Base-by-base conservation (phyloP, 2,113 vertebrate genomes). In the Lepus timidus region DNA sequence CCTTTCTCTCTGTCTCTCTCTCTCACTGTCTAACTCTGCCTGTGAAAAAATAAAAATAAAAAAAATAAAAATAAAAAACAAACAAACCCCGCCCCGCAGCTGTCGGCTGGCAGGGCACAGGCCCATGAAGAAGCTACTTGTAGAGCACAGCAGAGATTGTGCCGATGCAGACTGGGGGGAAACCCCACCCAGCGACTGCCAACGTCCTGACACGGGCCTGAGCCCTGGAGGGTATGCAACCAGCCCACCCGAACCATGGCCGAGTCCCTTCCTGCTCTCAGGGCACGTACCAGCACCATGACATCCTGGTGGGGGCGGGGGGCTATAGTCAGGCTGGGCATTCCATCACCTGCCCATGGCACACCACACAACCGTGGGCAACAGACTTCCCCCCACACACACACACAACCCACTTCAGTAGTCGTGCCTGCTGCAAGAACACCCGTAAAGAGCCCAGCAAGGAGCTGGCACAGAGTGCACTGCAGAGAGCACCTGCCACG, bases 291-390 rank as follows among this genome's bases (percentile, higher is more conserved):
- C 3, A 75, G 36, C 25, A 61, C 10, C 19, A 2, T 1, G 51
- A 12, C 0, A 4, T 62, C 27, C 49, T 27, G n/a, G 4, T 3
- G 22, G 75, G 39, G 13, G 3, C 25, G 27, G 2, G 0, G 33
- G 52, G 86, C 25, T 64, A 44, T 58, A 55, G 62, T 52, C 62
- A 80, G 49, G 52, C 33, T 64, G 44, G 68, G 31, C 4, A 0
- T 29, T 14, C 64, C 20, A 51, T 82, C 12, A 44, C 12, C 51
- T 55, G 44, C 29, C n/a, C 14, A 17, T 36, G 1, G 0, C 11
- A 49, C 2, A 23, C 6, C 9, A 33, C 11, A 29, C 2, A 31
- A 76, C 27, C 81, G 29, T 39, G 6, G 20, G 29, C 58, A 61
- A 65, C 27, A 88, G n/a, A 29, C 2, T 76, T 7, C 23, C 33